Conservation (phyloP, 2,797 vertebrate genomes). For the Harpagifer antarcticus region DNA sequence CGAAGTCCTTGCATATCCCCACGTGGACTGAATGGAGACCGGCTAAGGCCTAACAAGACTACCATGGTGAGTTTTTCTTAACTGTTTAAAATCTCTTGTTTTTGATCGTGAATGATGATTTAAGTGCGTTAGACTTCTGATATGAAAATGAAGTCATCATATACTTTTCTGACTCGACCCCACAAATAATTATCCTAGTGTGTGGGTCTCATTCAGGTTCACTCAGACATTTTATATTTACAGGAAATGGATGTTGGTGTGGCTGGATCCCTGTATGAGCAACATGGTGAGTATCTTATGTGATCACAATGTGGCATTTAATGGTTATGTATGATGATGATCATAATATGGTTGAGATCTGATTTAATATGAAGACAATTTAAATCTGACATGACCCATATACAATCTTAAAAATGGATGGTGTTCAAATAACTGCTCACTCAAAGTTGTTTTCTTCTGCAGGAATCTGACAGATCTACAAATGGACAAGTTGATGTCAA, state of each 20-base stretch:
- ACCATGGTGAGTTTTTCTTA: slow-evolving; percentile 12
- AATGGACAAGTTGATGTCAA: background rate
- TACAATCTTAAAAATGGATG: accelerated
- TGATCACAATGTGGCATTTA: accelerated
- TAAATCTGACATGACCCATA: slow-evolving; percentile 50
- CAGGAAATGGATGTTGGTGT: background rate
- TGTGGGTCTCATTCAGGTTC: background rate
- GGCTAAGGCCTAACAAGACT: background rate
- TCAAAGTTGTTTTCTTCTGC: background rate
- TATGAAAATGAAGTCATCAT: slow-evolving; percentile 80
- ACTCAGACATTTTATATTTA: background rate
- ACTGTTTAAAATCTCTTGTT: background rate
- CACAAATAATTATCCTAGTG: accelerated
- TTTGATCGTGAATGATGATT: slow-evolving; percentile 58
- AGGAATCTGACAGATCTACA: background rate
- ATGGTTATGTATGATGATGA: slow-evolving; percentile 80
- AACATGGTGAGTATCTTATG: slow-evolving; percentile 26
- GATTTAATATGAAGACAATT: slow-evolving; percentile 81
- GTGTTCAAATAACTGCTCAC: background rate
- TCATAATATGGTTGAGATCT: slow-evolving; percentile 89
- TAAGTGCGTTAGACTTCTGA: too few species aligned
- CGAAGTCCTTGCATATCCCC: background rate
- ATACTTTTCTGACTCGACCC: slow-evolving; percentile 54
- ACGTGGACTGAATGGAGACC: slow-evolving; percentile 32
- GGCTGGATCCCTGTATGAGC: background rate